Percentiles rank a stretch among this genome's conserved stretches.
phyloP scores from a whole-genome alignment of 2,113 vertebrate species.

The Brachypodius melanocephalos region DNA sequence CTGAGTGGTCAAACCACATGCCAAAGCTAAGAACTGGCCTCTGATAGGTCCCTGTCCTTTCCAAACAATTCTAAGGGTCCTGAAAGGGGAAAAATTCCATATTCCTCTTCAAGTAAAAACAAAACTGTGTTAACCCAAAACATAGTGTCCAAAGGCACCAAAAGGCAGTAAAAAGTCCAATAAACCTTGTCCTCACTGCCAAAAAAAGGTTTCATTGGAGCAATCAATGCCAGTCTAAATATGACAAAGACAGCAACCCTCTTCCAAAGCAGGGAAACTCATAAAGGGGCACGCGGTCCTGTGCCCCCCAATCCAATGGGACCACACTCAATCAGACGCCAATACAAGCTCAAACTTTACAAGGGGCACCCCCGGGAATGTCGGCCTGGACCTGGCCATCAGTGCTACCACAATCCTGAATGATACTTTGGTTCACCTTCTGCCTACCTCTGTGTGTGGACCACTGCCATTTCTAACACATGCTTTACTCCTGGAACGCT shows the following conservation, averaged over 20 bases:
- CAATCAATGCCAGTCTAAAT: not conserved
- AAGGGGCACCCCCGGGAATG: not conserved
- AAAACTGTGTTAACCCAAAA: no score
- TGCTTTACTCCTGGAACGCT: not conserved
- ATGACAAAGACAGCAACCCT: not conserved
- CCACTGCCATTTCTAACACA: not conserved
- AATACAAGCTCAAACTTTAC: not conserved
- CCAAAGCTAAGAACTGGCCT: no score
- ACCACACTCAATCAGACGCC: not conserved
- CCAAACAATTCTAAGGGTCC: no score
- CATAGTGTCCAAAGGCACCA: not conserved
- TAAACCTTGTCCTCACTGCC: not conserved
- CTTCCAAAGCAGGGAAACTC: not conserved
- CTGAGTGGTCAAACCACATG: no score
- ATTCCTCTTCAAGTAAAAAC: no score
- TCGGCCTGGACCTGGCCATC: not conserved
- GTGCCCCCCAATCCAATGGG: not conserved
- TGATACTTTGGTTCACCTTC: not conserved
- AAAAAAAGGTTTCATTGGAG: not conserved
- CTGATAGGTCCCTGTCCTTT: no score
- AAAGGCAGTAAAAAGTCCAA: not conserved
- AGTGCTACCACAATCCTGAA: not conserved
- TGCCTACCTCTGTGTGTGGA: not conserved
- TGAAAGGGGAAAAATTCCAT: no score
- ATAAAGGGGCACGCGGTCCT: not conserved